phyloP scores from a whole-genome alignment of 2,888 invertebrate species.

The Leptopilina syphax region DNA sequence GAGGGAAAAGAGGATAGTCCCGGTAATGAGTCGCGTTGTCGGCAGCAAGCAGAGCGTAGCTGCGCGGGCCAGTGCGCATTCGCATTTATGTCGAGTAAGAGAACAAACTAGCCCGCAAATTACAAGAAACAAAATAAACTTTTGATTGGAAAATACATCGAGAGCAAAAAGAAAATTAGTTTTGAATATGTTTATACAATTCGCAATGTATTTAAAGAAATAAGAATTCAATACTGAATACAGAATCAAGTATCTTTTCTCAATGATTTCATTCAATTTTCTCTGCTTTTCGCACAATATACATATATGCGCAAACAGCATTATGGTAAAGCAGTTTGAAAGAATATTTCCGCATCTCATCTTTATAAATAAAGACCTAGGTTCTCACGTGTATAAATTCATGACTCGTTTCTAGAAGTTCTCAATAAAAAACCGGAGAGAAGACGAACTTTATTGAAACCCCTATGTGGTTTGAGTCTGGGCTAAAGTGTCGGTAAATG shows the following conservation, averaged over 20 bases:
- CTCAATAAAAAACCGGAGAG: too few relatives aligned
- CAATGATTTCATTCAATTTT: constrained; percentile 24
- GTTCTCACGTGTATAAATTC: background rate
- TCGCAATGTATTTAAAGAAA: background rate
- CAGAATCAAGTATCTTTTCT: background rate
- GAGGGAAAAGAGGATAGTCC: constrained; percentile 49
- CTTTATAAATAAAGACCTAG: too few relatives aligned
- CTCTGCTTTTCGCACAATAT: background rate
- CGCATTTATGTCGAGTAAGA: constrained; percentile 50
- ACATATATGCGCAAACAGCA: constrained; percentile 11
- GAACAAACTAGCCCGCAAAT: constrained; percentile 45
- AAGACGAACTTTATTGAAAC: too few relatives aligned
- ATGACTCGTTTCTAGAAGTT: too few relatives aligned
- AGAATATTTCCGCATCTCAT: background rate
- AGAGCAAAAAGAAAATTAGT: background rate
- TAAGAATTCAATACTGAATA: too few relatives aligned
- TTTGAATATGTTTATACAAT: background rate
- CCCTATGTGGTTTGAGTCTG: too few relatives aligned
- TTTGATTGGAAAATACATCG: constrained; percentile 9
- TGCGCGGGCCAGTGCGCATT: constrained; percentile 61
- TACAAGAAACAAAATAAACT: constrained; percentile 14
- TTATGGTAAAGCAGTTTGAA: background rate
- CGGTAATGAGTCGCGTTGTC: constrained; percentile 58
- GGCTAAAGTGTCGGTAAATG: too few relatives aligned
- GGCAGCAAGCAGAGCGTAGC: constrained; percentile 61